Percentiles rank a stretch among this genome's conserved stretches.
These are phyloP conservation scores for Morone saxatilis DNA, from an alignment of 2,113 vertebrate genomes.

Conservation along the genomic window DNA sequence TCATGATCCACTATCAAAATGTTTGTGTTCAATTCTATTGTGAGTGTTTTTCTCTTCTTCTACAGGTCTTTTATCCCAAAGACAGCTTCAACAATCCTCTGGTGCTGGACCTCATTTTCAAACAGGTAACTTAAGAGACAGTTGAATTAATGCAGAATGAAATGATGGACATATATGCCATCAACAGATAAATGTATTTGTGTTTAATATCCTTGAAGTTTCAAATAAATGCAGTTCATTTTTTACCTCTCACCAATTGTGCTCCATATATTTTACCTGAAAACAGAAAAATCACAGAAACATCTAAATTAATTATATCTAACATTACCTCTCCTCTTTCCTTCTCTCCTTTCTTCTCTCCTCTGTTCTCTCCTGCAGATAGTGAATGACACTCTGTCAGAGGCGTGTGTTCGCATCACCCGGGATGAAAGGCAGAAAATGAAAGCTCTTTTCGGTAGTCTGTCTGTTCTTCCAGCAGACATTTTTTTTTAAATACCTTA, in stretches of 20 bases:
- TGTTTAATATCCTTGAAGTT: no score
- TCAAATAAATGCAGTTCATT: neutral
- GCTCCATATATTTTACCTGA: constrained; percentile 13
- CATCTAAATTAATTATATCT: constrained; percentile 32
- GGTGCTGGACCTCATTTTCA: constrained; percentile 94
- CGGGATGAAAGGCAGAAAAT: constrained; percentile 91
- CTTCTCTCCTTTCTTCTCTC: neutral
- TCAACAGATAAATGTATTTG: no score
- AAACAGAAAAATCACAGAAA: constrained; percentile 29
- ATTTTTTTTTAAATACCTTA: neutral
- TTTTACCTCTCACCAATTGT: neutral
- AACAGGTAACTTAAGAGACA: constrained; percentile 86
- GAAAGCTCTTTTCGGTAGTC: constrained; percentile 93
- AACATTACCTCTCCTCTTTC: constrained; percentile 20
- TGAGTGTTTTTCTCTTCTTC: constrained; percentile 33
- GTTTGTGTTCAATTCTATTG: neutral
- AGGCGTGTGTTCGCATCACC: constrained; percentile 93
- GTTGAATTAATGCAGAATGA: neutral
- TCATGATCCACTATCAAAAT: neutral
- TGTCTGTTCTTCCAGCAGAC: constrained; percentile 54
- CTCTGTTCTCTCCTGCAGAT: constrained; percentile 83
- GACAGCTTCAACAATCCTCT: constrained; percentile 91
- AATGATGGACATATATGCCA: neutral
- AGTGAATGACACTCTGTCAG: constrained; percentile 91
- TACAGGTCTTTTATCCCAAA: constrained; percentile 96